phyloP scores from a whole-genome alignment of 2,797 vertebrate species.

The Hydrocynus forskahlii region DNA sequence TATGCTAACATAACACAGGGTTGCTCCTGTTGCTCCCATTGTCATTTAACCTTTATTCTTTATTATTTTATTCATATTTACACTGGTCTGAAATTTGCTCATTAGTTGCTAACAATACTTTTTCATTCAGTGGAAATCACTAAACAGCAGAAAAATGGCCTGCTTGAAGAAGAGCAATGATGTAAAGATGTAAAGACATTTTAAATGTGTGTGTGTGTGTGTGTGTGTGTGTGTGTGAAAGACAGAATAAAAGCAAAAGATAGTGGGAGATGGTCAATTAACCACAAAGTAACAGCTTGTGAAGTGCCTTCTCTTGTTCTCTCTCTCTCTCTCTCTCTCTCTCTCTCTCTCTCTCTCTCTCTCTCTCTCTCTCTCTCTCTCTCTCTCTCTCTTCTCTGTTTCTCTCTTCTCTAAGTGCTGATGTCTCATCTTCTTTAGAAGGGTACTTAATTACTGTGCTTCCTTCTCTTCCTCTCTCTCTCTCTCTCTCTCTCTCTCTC shows the following conservation, averaged over 20 bases:
- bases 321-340: conserved; percentile 41
- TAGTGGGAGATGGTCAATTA: conserved; percentile 72
- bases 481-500: not conserved
- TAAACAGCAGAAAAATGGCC: conserved; percentile 12
- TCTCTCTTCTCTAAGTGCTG: not conserved
- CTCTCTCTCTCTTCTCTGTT: not conserved
- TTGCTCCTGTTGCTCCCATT: not conserved
- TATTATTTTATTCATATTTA: not conserved
- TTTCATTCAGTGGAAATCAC: conserved; percentile 19
- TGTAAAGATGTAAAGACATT: conserved; percentile 19
- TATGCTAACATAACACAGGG: not conserved
- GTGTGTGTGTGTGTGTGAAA: conserved; percentile 45
- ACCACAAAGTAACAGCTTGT: conserved; percentile 73
- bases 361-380: conserved; percentile 34
- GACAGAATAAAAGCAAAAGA: conserved; percentile 68
- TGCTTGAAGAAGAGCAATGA: conserved; percentile 12
- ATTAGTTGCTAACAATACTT: not conserved
- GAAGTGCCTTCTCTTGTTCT: conserved; percentile 48
- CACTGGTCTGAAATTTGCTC: not conserved
- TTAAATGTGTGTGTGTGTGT: not conserved
- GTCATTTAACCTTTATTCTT: no score
- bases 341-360: conserved; percentile 45
- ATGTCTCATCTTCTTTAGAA: conserved; percentile 65
- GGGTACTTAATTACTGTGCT: conserved; percentile 74
- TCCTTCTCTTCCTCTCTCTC: conserved; percentile 10